Base-by-base conservation (phyloP, 2,888 invertebrate species). In the Ligdia adustata region DNA sequence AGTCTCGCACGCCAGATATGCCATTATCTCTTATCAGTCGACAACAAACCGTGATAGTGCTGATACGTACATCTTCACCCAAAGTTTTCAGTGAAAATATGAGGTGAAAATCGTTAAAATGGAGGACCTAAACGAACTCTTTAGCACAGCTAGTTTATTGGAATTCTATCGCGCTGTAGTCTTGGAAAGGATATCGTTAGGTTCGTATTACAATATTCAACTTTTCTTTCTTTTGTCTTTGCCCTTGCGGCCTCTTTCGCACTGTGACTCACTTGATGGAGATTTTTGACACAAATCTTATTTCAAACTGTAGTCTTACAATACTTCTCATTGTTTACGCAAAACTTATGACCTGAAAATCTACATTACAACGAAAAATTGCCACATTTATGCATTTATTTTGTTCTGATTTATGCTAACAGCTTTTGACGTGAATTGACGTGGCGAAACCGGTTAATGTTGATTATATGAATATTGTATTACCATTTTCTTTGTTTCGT, bases 121-220 rank as follows among this genome's bases (percentile, higher is more conserved):
- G 81, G 65, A 74, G 55, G 75, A 77, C 40, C 60, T 59, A 40
- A 67, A 69, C 52, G 71, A 80, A 43, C 56, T 70, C 37, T 69
- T 66, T 40, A 68, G 66, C 58, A 65, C 67, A 9, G 71, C 69
- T 60, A 77, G 60, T 59, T 71, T 82, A n/a, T 41, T 82, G 14
- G 84, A 83, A 18, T 80, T 80, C 56, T 82, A 82, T 56, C 61
- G 79, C 37, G 69, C 74, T n/a, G 67, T 70, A 54, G 60, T 82
- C 47, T 54, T 79, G 50, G 76, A 80, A 54, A 82, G 76, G 53
- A 61, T 80, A 24, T 63, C 70, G 33, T 55, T 77, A 46, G 74
- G 84, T 83, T 62, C 37, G 79, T 79, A 60, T 45, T 44, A 32
- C 22, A 31, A 22, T 35, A 11, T 42, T 35, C 31, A 7, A 22